Conservation (phyloP, 1,140 invertebrate species). For the Delia radicum region DNA sequence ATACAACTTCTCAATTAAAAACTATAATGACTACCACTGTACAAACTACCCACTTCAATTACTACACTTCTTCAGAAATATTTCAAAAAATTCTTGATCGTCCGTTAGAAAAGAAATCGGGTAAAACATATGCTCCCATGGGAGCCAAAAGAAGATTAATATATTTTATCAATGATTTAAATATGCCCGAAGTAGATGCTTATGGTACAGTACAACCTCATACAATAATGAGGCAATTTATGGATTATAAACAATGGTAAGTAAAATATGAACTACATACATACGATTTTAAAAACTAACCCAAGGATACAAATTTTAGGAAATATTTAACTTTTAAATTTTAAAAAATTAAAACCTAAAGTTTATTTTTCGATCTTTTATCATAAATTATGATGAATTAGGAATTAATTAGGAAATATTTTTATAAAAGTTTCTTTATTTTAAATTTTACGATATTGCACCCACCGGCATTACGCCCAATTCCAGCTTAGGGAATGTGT, state of each 20-base stretch:
- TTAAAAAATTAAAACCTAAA: too few species aligned
- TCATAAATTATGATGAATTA: too few species aligned
- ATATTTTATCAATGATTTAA: slow-evolving; percentile 96
- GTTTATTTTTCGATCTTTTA: too few species aligned
- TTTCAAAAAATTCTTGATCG: slow-evolving; percentile 89
- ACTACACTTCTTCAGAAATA: slow-evolving; percentile 92
- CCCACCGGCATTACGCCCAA: too few species aligned
- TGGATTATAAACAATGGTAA: slow-evolving; percentile 88
- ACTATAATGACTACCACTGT: slow-evolving; percentile 58
- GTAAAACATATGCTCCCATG: slow-evolving; percentile 88
- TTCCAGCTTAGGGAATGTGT: too few species aligned
- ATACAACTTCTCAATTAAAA: background rate
- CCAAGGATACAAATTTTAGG: too few species aligned
- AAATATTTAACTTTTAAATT: too few species aligned
- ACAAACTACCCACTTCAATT: slow-evolving; percentile 91
- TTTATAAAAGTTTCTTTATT: background rate
- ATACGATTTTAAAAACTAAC: too few species aligned
- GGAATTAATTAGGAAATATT: too few species aligned
- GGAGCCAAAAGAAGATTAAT: slow-evolving; percentile 83
- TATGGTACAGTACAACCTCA: slow-evolving; percentile 96
- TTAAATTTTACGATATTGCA: too few species aligned
- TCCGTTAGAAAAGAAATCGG: slow-evolving; percentile 93
- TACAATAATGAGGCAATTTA: slow-evolving; percentile 88
- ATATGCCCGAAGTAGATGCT: slow-evolving; percentile 95
- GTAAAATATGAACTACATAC: too few species aligned